phyloP scores from a whole-genome alignment of 2,888 invertebrate genomes.

The Drosophila picticornis region DNA sequence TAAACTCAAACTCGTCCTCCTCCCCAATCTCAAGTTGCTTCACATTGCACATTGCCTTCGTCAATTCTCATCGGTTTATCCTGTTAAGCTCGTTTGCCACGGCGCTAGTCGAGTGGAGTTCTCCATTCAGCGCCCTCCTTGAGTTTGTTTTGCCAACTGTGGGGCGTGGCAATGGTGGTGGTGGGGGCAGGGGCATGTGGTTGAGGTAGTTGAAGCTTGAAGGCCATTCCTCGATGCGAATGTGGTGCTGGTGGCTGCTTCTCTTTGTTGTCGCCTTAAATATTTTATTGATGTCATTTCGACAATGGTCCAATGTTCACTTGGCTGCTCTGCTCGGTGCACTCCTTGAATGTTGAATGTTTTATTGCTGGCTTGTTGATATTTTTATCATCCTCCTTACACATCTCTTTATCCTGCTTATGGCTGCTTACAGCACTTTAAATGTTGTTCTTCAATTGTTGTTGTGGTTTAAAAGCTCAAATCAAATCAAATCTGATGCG shows the following conservation, averaged over 20 bases:
- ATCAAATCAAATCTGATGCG: conserved; percentile 64
- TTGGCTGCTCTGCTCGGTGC: conserved; percentile 49
- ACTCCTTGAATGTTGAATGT: conserved; percentile 52
- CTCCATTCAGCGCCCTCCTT: conserved; percentile 28
- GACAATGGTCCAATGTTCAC: conserved; percentile 71
- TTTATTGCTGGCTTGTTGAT: conserved; percentile 70
- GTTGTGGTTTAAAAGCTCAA: conserved; percentile 47
- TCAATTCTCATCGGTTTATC: conserved; percentile 61
- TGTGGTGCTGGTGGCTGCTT: conserved; percentile 34
- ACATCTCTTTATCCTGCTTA: conserved; percentile 29
- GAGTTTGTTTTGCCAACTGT: conserved; percentile 48
- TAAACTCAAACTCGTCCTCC: conserved; percentile 3
- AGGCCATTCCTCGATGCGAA: conserved; percentile 49
- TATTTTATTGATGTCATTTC: conserved; percentile 78
- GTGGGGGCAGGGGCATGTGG: neutral
- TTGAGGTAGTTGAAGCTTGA: conserved; percentile 38
- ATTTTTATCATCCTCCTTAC: conserved; percentile 64
- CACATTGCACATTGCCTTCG: conserved; percentile 17
- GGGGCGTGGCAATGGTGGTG: neutral
- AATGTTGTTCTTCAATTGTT: conserved; percentile 45
- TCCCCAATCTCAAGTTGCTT: neutral
- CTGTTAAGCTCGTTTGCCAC: conserved; percentile 70
- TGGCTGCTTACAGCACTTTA: conserved; percentile 50
- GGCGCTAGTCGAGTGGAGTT: conserved; percentile 61
- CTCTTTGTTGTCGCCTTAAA: conserved; percentile 65